Percentiles rank a stretch among this genome's conserved stretches.
Conservation (phyloP, 2,888 invertebrate species). For the Sesia bembeciformis region DNA sequence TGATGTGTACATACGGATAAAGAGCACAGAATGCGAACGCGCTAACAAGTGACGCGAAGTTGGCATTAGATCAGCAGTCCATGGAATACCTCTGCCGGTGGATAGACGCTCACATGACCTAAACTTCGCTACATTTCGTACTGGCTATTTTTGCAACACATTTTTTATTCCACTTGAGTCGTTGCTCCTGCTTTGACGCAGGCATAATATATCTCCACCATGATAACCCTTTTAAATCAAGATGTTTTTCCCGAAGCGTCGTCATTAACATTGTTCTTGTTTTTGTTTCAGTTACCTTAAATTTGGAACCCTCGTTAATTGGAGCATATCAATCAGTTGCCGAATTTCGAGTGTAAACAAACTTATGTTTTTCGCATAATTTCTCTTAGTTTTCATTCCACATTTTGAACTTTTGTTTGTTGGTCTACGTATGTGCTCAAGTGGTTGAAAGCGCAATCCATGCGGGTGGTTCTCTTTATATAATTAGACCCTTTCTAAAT, state of each 20-base stretch:
- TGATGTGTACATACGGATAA: constrained; percentile 22
- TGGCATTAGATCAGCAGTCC: constrained; percentile 51
- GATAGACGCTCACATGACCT: constrained; percentile 55
- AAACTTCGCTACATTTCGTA: constrained; percentile 39
- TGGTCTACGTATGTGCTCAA: constrained; percentile 58
- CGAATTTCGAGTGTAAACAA: constrained; percentile 29
- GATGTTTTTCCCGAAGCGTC: not conserved
- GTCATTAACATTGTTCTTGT: constrained; percentile 11
- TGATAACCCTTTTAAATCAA: constrained; percentile 2
- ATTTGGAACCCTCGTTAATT: constrained; percentile 44
- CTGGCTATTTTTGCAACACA: constrained; percentile 50
- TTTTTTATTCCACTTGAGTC: constrained; percentile 59
- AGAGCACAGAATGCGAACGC: constrained; percentile 31
- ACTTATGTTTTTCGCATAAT: constrained; percentile 63
- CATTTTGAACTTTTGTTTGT: constrained; percentile 60
- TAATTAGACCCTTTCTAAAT: constrained; percentile 71
- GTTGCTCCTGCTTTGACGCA: constrained; percentile 49
- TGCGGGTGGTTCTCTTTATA: constrained; percentile 63
- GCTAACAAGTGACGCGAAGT: constrained; percentile 46
- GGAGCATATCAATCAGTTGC: constrained; percentile 58
- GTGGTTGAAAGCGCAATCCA: constrained; percentile 68
- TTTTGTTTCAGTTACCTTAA: constrained; percentile 68
- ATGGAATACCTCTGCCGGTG: constrained; percentile 33
- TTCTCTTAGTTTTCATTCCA: constrained; percentile 54
- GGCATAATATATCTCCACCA: constrained; percentile 20